These are phyloP conservation scores for Aphaenogaster rudis DNA, from an alignment of 1,140 invertebrate genomes.

Conservation along the genomic window DNA sequence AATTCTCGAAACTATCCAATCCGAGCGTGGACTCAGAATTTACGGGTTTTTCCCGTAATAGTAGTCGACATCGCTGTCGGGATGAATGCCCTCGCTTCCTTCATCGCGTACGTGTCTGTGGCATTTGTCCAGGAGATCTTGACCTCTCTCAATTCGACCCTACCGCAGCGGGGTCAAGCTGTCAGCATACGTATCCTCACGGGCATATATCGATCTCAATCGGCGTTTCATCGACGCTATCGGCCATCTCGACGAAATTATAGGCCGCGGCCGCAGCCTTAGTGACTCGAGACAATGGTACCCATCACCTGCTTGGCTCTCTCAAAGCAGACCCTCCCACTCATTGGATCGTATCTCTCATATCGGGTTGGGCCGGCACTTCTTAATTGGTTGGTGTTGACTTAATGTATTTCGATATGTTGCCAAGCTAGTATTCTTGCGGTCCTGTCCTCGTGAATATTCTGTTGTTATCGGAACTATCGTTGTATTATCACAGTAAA, in stretches of 20 bases:
- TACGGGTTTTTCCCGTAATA: conserved; percentile 47
- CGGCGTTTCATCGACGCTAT: conserved; percentile 73
- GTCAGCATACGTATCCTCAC: conserved; percentile 70
- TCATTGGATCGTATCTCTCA: conserved; percentile 67
- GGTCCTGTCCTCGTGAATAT: background rate
- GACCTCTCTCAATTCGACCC: conserved; percentile 78
- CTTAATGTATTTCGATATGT: conserved; percentile 73
- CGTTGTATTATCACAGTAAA: background rate
- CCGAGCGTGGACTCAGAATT: conserved; percentile 33
- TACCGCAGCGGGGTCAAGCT: conserved; percentile 70
- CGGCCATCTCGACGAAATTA: conserved; percentile 77
- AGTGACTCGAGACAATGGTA: conserved; percentile 79
- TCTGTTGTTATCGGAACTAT: conserved; percentile 12
- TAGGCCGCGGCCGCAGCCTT: conserved; percentile 69
- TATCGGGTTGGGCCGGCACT: conserved; percentile 59
- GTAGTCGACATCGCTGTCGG: conserved; percentile 47
- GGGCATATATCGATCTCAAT: conserved; percentile 78
- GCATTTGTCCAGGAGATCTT: conserved; percentile 77
- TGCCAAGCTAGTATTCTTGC: background rate
- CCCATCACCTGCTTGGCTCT: conserved; percentile 73
- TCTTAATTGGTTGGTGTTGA: conserved; percentile 78
- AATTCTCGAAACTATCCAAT: background rate
- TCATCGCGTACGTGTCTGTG: conserved; percentile 61
- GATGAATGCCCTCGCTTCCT: conserved; percentile 61
- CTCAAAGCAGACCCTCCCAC: conserved; percentile 56